These are phyloP conservation scores for Drosophila nebulosa DNA, from an alignment of 1,140 invertebrate genomes.

Conservation along the genomic window DNA sequence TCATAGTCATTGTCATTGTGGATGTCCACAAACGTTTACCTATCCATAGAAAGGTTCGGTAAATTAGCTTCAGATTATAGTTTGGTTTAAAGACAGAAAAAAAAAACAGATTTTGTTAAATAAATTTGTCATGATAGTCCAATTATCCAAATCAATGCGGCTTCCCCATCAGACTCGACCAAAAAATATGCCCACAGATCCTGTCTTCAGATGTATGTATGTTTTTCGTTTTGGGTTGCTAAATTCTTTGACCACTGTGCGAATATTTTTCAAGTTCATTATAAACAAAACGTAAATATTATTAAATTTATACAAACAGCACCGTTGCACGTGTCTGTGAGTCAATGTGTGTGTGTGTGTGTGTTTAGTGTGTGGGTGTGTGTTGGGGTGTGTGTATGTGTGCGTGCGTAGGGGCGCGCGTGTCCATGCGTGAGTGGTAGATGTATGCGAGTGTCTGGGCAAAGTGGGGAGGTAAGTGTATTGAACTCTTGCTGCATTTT, in stretches of 20 bases:
- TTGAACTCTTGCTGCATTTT: slow-evolving; percentile 76
- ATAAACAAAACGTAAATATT: slow-evolving; percentile 77
- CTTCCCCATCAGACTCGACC: too few relatives aligned
- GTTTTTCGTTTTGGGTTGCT: neutral
- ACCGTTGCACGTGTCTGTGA: slow-evolving; percentile 41
- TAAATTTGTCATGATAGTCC: too few relatives aligned
- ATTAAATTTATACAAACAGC: slow-evolving; percentile 72
- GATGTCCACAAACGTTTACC: too few relatives aligned
- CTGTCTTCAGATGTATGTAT: neutral
- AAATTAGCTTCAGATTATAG: too few relatives aligned
- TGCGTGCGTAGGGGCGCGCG: slow-evolving; percentile 35
- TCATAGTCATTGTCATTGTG: too few relatives aligned
- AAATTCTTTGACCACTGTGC: slow-evolving; percentile 38
- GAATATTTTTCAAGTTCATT: slow-evolving; percentile 69
- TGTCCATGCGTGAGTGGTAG: slow-evolving; percentile 21
- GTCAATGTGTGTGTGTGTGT: neutral
- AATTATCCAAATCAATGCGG: too few relatives aligned
- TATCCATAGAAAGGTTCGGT: too few relatives aligned
- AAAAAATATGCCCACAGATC: too few relatives aligned
- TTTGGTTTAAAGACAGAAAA: too few relatives aligned
- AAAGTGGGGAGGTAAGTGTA: slow-evolving; percentile 44
- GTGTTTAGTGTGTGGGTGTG: slow-evolving; percentile 11
- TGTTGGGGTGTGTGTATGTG: slow-evolving; percentile 20
- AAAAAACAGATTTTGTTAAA: too few relatives aligned
- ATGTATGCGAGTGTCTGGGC: slow-evolving; percentile 8